Percentiles rank a stretch among this genome's conserved stretches.
These are phyloP conservation scores for Linhomoeus sp. DNA, from an alignment of 2,888 invertebrate genomes.

Conservation along the genomic window DNA sequence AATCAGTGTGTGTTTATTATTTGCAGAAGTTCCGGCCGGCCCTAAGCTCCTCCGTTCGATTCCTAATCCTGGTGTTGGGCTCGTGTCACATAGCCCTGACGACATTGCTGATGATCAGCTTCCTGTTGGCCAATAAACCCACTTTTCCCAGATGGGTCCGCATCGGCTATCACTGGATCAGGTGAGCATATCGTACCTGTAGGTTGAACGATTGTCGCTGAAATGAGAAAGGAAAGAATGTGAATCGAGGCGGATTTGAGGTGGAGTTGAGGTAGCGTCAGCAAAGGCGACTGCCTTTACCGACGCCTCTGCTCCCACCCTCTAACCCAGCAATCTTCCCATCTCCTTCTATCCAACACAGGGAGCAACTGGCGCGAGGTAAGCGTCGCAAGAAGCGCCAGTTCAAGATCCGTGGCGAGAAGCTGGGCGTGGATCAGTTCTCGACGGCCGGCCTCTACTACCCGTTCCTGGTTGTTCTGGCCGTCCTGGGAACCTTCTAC, in stretches of 20 bases:
- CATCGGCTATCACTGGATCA: slow-evolving; percentile 1
- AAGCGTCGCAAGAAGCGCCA: not conserved
- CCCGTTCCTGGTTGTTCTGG: slow-evolving; percentile 23
- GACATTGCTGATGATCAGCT: slow-evolving; percentile 26
- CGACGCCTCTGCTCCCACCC: too few relatives aligned
- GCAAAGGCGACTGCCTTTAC: too few relatives aligned
- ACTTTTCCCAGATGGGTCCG: not conserved
- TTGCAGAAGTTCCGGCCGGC: not conserved
- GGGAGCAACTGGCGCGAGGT: too few relatives aligned
- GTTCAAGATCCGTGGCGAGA: not conserved
- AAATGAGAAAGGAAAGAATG: too few relatives aligned
- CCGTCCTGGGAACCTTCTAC: slow-evolving; percentile 24
- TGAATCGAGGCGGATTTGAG: too few relatives aligned
- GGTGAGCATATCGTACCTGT: not conserved
- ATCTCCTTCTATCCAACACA: too few relatives aligned
- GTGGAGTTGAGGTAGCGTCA: too few relatives aligned
- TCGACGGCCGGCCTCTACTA: not conserved
- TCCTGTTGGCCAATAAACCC: slow-evolving; percentile 27
- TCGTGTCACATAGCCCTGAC: slow-evolving; percentile 26
- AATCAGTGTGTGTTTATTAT: too few relatives aligned
- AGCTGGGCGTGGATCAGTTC: not conserved
- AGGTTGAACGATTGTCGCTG: too few relatives aligned
- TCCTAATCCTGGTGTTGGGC: slow-evolving; percentile 19
- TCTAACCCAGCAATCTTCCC: too few relatives aligned
- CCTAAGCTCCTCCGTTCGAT: slow-evolving; percentile 4